Conservation (phyloP, 2,888 invertebrate genomes). For the Leptinotarsa haldemani region DNA sequence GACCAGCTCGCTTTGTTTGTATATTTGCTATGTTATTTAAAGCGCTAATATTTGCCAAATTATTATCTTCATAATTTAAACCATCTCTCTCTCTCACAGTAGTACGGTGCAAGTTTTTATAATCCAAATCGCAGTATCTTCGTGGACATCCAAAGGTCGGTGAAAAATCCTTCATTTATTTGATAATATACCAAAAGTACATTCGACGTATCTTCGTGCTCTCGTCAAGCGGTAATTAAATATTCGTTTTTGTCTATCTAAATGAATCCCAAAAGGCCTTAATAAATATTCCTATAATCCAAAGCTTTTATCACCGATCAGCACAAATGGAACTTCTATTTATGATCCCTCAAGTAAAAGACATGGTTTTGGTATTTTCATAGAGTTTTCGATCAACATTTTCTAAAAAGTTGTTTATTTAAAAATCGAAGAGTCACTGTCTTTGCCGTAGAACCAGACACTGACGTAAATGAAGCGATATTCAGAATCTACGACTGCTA, state of each 20-base stretch:
- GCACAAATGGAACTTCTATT: slow-evolving; percentile 27
- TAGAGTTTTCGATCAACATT: slow-evolving; percentile 5
- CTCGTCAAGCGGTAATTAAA: slow-evolving; percentile 1
- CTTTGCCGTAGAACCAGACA: slow-evolving; percentile 28
- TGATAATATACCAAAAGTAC: slow-evolving; percentile 23
- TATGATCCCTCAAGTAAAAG: slow-evolving; percentile 17
- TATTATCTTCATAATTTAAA: slow-evolving; percentile 23
- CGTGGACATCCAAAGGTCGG: slow-evolving; percentile 10
- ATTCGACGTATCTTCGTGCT: slow-evolving; percentile 52
- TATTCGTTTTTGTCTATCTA: slow-evolving; percentile 29
- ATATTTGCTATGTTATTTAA: slow-evolving; percentile 14
- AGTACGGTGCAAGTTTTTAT: slow-evolving; percentile 10
- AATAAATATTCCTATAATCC: slow-evolving; percentile 25
- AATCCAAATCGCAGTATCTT: slow-evolving; percentile 21
- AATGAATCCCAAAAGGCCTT: slow-evolving; percentile 37
- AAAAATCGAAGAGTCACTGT: slow-evolving; percentile 23
- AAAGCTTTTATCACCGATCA: slow-evolving; percentile 32
- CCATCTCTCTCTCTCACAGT: slow-evolving; percentile 32
- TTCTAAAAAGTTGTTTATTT: slow-evolving; percentile 25
- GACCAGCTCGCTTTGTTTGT: slow-evolving; percentile 16
- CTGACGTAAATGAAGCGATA: slow-evolving; percentile 29
- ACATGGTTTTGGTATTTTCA: slow-evolving; percentile 27
- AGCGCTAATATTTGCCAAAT: slow-evolving; percentile 19
- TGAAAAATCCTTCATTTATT: slow-evolving; percentile 51
- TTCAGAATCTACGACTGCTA: slow-evolving; percentile 24